Conservation (phyloP, 2,888 invertebrate species). For the Drosophila anomelani region DNA sequence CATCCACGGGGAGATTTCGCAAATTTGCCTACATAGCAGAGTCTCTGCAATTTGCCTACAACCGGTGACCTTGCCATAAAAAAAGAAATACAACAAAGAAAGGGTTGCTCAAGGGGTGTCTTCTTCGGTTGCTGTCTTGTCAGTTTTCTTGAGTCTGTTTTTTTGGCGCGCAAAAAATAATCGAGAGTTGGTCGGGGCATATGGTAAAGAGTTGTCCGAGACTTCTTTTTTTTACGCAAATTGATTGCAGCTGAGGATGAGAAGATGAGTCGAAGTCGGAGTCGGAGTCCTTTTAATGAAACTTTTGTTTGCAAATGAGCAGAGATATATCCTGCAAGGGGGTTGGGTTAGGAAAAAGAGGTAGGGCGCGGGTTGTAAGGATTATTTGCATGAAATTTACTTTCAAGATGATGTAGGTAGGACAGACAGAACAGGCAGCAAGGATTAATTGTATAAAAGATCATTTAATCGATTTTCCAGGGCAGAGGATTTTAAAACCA, state of each 20-base stretch:
- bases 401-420: slow-evolving; percentile 36
- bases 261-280: slow-evolving; percentile 19
- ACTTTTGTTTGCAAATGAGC: slow-evolving; percentile 48
- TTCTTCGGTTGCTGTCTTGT: slow-evolving; percentile 66
- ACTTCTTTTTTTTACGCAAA: slow-evolving; percentile 32
- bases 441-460: slow-evolving; percentile 35
- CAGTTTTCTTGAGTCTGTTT: slow-evolving; percentile 23
- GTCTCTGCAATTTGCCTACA: slow-evolving; percentile 65
- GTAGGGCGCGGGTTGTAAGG: slow-evolving; percentile 16
- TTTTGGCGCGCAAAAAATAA: slow-evolving; percentile 79
- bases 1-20: slow-evolving; percentile 44
- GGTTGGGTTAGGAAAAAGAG: slow-evolving; percentile 8
- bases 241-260: slow-evolving; percentile 47
- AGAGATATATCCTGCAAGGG: slow-evolving; percentile 11
- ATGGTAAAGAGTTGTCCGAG: slow-evolving; percentile 75
- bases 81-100: slow-evolving; percentile 35
- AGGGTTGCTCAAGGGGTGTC: slow-evolving; percentile 49
- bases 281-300: slow-evolving; percentile 38
- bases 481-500: neutral
- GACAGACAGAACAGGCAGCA: slow-evolving; percentile 6
- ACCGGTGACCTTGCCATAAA: slow-evolving; percentile 60
- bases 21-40: slow-evolving; percentile 60
- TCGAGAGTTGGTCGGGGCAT: slow-evolving; percentile 51
- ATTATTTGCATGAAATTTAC: slow-evolving; percentile 45
- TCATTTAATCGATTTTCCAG: slow-evolving; percentile 30